Evolutionary conservation across 2,113 vertebrate species (phyloP).

Genomic region (Elephas maximus): DNA sequence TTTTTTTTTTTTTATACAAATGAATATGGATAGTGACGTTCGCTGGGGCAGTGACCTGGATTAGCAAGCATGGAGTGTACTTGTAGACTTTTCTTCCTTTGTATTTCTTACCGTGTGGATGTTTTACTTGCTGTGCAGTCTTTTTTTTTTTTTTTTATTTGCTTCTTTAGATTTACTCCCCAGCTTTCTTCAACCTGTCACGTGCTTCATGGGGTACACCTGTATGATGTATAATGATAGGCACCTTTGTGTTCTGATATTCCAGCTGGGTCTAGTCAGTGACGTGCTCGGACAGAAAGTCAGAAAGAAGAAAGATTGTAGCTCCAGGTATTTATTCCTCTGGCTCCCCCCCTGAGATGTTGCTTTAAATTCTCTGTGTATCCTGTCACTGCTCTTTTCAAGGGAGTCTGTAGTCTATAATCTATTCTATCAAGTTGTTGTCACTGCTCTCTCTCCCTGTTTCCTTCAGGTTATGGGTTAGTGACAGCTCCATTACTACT

Average conservation of each 20-base stretch:
- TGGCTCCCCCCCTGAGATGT: not conserved
- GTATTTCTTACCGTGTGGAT: not conserved
- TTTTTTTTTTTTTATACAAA: not conserved
- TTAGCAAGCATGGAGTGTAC: not conserved
- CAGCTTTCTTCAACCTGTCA: not conserved
- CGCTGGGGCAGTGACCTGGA: not conserved
- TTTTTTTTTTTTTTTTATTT: not conserved
- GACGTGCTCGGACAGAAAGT: not conserved
- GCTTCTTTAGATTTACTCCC: not conserved
- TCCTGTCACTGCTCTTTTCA: not conserved
- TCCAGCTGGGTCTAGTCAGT: not conserved
- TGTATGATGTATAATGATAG: not conserved
- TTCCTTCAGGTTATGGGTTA: not conserved
- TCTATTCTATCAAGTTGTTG: no score
- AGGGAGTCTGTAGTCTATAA: fast-evolving
- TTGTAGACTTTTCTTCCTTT: not conserved
- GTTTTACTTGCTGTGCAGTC: not conserved
- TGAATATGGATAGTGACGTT: not conserved
- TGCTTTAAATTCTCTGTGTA: not conserved
- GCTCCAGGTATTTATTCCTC: not conserved
- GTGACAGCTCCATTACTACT: not conserved
- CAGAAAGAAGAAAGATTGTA: not conserved
- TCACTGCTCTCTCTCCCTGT: not conserved
- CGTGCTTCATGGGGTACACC: not conserved
- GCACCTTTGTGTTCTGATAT: not conserved